phyloP scores from a whole-genome alignment of 2,888 invertebrate genomes.

The Drosophila antonietae region DNA sequence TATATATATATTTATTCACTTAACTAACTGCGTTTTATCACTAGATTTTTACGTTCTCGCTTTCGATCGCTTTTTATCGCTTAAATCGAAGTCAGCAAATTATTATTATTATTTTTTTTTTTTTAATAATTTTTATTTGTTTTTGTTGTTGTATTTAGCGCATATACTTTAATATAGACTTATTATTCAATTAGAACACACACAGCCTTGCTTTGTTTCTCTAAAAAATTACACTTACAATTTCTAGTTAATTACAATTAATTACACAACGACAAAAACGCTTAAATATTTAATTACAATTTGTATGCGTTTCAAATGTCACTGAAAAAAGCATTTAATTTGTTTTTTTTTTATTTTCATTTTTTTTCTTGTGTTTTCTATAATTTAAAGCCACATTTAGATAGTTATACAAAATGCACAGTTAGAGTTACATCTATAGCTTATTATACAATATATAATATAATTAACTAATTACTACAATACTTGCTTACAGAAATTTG shows the following conservation, averaged over 20 bases:
- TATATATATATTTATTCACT: conserved; percentile 47
- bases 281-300: conserved; percentile 22
- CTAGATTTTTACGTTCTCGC: conserved; percentile 80
- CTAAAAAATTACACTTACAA: conserved; percentile 80
- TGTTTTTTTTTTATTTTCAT: neutral
- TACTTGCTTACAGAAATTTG: conserved; percentile 20
- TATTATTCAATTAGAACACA: conserved; percentile 80
- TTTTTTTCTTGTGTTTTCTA: conserved; percentile 12
- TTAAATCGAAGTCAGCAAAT: conserved; percentile 63
- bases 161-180: conserved; percentile 36
- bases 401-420: conserved; percentile 69
- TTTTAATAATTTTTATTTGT: conserved; percentile 2
- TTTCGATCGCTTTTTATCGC: conserved; percentile 33
- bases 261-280: conserved; percentile 47
- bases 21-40: conserved; percentile 72
- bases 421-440: conserved; percentile 36
- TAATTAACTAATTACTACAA: conserved; percentile 41
- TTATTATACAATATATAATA: conserved; percentile 11
- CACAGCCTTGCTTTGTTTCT: conserved; percentile 84
- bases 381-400: conserved; percentile 78
- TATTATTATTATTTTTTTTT: conserved; percentile 4
- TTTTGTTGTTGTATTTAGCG: conserved; percentile 27
- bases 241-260: conserved; percentile 54
- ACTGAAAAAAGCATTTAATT: conserved; percentile 28
- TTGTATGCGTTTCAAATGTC: conserved; percentile 25